Evolutionary conservation across 1,140 invertebrate species (phyloP).

Genomic region (Pseudomyrmex sp.): DNA sequence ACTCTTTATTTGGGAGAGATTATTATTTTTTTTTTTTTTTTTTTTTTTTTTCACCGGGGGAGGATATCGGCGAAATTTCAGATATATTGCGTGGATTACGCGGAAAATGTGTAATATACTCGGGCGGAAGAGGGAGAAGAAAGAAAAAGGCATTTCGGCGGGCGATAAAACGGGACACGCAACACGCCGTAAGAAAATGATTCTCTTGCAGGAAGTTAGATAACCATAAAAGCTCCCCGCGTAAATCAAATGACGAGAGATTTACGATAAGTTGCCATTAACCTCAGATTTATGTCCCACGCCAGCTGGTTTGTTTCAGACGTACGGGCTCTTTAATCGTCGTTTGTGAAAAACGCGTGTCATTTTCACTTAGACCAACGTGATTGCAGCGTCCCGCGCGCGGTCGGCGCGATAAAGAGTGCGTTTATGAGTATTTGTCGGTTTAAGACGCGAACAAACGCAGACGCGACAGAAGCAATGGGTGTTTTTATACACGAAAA

Average conservation of each 20-base stretch:
- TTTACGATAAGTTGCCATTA: constrained; percentile 56
- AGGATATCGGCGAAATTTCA: background rate
- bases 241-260: constrained; percentile 56
- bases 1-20: background rate
- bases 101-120: background rate
- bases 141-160: constrained; percentile 7
- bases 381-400: background rate
- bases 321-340: background rate
- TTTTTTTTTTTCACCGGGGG: background rate
- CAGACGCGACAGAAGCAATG: constrained; percentile 11
- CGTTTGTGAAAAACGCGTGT: constrained; percentile 9
- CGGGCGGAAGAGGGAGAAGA: no score
- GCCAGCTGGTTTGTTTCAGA: constrained; percentile 30
- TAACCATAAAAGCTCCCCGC: constrained; percentile 40
- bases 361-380: constrained; percentile 26
- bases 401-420: background rate
- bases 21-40: background rate
- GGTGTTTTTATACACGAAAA: constrained; percentile 3
- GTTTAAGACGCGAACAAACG: background rate
- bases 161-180: constrained; percentile 22
- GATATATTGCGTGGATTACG: background rate
- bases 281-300: constrained; percentile 26
- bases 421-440: constrained; percentile 11
- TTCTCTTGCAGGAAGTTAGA: constrained; percentile 33
- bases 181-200: constrained; percentile 43